phyloP scores from a whole-genome alignment of 2,888 invertebrate genomes.

The Ophioninae sp. region DNA sequence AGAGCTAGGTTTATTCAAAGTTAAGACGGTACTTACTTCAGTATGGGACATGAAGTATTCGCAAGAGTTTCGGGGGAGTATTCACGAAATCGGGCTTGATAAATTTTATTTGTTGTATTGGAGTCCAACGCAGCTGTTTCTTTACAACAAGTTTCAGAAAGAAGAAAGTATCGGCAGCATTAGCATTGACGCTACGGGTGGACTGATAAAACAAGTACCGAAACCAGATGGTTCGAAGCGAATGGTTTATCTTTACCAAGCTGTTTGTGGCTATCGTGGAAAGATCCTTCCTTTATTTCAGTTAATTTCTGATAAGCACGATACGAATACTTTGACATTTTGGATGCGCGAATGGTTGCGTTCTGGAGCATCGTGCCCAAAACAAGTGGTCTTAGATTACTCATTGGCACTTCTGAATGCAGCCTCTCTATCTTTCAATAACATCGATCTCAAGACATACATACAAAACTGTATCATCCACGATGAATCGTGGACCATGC shows the following conservation, averaged over 20 bases:
- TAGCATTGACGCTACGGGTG: constrained; percentile 68
- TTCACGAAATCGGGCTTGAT: constrained; percentile 31
- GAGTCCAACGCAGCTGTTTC: too few species aligned
- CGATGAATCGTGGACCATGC: not conserved
- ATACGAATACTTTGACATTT: constrained; percentile 62
- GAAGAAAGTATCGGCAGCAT: too few species aligned
- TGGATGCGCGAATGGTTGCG: constrained; percentile 65
- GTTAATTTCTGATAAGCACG: constrained; percentile 67
- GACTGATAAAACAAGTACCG: constrained; percentile 52
- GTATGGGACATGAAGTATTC: constrained; percentile 58
- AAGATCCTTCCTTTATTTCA: constrained; percentile 66
- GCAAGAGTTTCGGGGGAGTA: constrained; percentile 50
- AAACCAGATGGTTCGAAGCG: constrained; percentile 53
- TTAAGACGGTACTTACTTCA: not conserved
- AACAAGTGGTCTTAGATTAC: constrained; percentile 62
- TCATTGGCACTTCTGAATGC: constrained; percentile 65
- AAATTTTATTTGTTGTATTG: constrained; percentile 52
- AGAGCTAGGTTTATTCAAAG: constrained; percentile 37
- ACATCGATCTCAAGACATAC: constrained; percentile 56
- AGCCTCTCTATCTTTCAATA: constrained; percentile 62
- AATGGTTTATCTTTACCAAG: constrained; percentile 66
- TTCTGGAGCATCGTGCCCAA: constrained; percentile 60
- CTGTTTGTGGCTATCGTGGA: constrained; percentile 50
- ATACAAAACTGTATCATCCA: constrained; percentile 54
- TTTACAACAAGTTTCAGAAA: too few species aligned